phyloP scores from a whole-genome alignment of 2,888 invertebrate genomes.

The Philhelius pedissequus region DNA sequence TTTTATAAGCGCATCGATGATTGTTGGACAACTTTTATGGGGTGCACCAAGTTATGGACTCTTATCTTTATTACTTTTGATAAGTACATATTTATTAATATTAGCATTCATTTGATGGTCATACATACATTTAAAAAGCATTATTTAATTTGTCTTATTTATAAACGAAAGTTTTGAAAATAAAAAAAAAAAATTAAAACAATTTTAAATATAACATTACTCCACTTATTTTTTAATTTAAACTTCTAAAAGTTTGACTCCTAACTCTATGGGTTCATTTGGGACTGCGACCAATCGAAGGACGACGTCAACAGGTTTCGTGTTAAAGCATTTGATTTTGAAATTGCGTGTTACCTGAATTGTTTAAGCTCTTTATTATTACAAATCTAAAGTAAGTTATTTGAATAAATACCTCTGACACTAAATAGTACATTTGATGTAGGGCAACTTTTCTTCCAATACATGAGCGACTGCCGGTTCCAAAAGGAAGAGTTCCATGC shows the following conservation, averaged over 20 bases:
- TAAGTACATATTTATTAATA: conserved; percentile 72
- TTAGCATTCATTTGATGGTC: conserved; percentile 73
- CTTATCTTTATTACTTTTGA: conserved; percentile 70
- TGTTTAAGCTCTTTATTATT: background rate
- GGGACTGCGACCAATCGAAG: conserved; percentile 83
- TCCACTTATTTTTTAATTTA: background rate
- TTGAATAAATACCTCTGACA: conserved; percentile 81
- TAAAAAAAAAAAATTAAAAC: background rate
- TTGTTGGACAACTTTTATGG: conserved; percentile 73
- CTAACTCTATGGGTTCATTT: conserved; percentile 72
- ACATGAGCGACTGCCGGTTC: conserved; percentile 89
- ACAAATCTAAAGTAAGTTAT: background rate
- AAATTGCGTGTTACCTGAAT: conserved; percentile 80
- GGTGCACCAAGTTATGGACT: conserved; percentile 74
- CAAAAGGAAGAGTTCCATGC: conserved; percentile 89
- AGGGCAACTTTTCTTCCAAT: conserved; percentile 90
- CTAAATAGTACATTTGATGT: conserved; percentile 84
- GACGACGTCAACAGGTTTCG: conserved; percentile 80
- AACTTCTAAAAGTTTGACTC: conserved; percentile 63
- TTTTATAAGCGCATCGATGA: conserved; percentile 61
- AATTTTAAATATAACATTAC: background rate
- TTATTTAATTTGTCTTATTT: conserved; percentile 30
- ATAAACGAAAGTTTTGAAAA: background rate
- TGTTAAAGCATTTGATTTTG: conserved; percentile 80
- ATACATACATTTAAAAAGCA: background rate